These are phyloP conservation scores for Heloderma charlesbogerti DNA, from an alignment of 2,113 vertebrate species.

Conservation along the genomic window DNA sequence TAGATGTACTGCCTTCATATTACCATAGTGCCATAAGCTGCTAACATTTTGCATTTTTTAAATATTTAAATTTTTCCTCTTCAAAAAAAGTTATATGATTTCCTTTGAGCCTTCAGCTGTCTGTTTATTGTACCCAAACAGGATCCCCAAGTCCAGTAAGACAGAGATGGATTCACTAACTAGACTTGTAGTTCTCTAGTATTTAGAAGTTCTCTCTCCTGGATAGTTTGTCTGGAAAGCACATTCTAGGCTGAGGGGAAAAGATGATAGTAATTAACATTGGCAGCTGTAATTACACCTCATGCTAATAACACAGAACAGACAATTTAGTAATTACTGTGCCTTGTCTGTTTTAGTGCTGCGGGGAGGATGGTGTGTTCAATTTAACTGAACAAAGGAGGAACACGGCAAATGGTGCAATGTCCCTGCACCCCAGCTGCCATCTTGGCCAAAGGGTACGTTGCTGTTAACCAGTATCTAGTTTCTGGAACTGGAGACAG, in stretches of 20 bases:
- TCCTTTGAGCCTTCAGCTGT: background rate
- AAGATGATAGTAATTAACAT: slow-evolving; percentile 29
- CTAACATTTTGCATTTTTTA: background rate
- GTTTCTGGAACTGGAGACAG: background rate
- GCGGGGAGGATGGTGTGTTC: background rate
- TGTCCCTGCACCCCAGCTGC: background rate
- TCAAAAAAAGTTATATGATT: background rate
- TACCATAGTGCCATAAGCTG: background rate
- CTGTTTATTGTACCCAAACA: background rate
- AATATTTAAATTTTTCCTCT: background rate
- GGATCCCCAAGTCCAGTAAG: background rate
- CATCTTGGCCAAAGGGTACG: background rate
- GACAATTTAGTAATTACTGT: slow-evolving; percentile 29
- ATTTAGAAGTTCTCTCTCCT: background rate
- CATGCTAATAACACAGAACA: slow-evolving; percentile 22
- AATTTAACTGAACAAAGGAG: background rate
- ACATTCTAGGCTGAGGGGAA: background rate
- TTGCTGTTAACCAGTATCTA: background rate
- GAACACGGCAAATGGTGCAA: background rate
- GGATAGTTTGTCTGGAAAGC: background rate
- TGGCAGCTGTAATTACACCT: slow-evolving; percentile 35
- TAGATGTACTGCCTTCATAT: background rate
- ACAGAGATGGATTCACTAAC: background rate
- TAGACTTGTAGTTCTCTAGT: background rate
- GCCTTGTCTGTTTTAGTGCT: slow-evolving; percentile 1